Percentiles rank a stretch among this genome's conserved stretches.
Evolutionary conservation across 2,888 invertebrate species (phyloP).

Genomic region (Melanostoma scalare): DNA sequence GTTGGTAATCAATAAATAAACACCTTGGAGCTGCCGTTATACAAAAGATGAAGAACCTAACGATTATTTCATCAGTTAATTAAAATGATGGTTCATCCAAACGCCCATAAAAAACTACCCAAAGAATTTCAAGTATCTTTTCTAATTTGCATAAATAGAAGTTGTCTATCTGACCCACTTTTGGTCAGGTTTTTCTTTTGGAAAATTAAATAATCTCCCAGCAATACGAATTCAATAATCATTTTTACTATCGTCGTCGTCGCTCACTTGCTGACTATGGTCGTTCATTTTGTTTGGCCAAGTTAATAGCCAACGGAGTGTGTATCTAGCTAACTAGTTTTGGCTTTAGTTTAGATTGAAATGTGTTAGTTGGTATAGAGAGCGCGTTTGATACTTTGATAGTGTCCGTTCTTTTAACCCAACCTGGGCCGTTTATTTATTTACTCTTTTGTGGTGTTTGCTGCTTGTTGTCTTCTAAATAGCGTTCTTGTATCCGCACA

Average conservation of each 20-base stretch:
- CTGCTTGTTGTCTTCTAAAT: conserved; percentile 23
- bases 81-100: neutral
- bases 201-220: conserved; percentile 62
- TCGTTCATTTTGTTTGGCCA: conserved; percentile 21
- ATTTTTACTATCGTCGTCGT: conserved; percentile 36
- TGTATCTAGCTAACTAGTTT: conserved; percentile 55
- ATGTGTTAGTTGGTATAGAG: conserved; percentile 27
- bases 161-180: conserved; percentile 53
- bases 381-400: neutral
- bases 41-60: neutral
- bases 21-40: too few species aligned
- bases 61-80: neutral
- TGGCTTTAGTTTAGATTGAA: conserved; percentile 36
- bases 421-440: conserved; percentile 21
- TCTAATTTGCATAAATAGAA: conserved; percentile 51
- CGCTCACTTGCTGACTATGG: neutral
- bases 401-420: conserved; percentile 36
- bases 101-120: neutral
- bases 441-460: conserved; percentile 17
- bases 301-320: conserved; percentile 41
- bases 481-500: conserved; percentile 60
- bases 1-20: neutral
- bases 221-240: conserved; percentile 40
- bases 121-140: conserved; percentile 18
- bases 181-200: conserved; percentile 46